A percentile compares a stretch with the other conserved stretches of the same genome.
Evolutionary conservation across 2,113 vertebrate species (phyloP).

Genomic region (human): GRCh38 chr15:86842001-86842500

Average conservation of each 20-base stretch:
- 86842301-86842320: slow-evolving; percentile 9
- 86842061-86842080: not conserved
- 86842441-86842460: slow-evolving; percentile 58
- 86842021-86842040: not conserved
- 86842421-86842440: slow-evolving; percentile 62
- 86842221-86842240: not conserved
- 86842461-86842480: slow-evolving; percentile 69
- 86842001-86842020: not conserved
- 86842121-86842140: not conserved
- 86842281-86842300: slow-evolving; percentile 19
- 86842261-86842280: not conserved
- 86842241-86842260: not conserved
- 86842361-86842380: slow-evolving; percentile 75
- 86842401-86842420: slow-evolving; percentile 45
- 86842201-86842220: not conserved
- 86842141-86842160: accelerated
- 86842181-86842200: not conserved
- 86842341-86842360: slow-evolving; percentile 54
- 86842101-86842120: not conserved
- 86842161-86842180: not conserved
- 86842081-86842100: not conserved
- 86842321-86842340: slow-evolving; percentile 30
- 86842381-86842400: slow-evolving; percentile 43
- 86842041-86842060: not conserved
- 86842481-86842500: slow-evolving; percentile 76